Percentiles rank a stretch among this genome's conserved stretches.
These are phyloP conservation scores for Heterodera schachtii DNA, from an alignment of 1,140 invertebrate genomes.

Conservation along the genomic window DNA sequence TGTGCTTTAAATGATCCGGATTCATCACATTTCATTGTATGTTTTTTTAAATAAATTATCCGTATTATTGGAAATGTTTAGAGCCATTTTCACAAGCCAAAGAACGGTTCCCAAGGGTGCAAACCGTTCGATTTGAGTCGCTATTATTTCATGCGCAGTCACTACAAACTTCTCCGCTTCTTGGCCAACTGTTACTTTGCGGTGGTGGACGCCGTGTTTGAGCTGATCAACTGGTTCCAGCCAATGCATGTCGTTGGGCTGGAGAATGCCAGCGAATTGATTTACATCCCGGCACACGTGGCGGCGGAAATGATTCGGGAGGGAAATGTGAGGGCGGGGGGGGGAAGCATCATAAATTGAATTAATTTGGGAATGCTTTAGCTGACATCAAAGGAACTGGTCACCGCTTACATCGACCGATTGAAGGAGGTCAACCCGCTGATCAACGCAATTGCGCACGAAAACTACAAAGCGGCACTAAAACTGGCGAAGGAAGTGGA, in stretches of 20 bases:
- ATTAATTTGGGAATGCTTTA: conserved; percentile 61
- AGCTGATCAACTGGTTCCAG: not conserved
- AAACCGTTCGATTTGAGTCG: not conserved
- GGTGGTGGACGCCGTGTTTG: conserved; percentile 31
- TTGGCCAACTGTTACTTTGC: conserved; percentile 35
- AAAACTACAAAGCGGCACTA: conserved; percentile 52
- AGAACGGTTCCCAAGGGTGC: not conserved
- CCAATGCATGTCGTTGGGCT: not conserved
- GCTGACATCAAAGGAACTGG: conserved; percentile 73
- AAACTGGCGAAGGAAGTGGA: conserved; percentile 47
- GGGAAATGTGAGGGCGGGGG: conserved; percentile 20
- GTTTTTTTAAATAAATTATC: too few species aligned
- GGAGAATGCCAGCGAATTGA: conserved; percentile 38
- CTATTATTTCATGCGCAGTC: conserved; percentile 4
- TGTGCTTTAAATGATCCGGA: too few species aligned
- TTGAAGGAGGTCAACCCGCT: conserved; percentile 51
- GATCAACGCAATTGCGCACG: conserved; percentile 56
- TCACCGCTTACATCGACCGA: conserved; percentile 53
- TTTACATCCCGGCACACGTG: conserved; percentile 48
- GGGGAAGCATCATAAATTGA: not conserved
- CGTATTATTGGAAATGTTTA: too few species aligned
- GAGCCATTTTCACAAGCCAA: too few species aligned
- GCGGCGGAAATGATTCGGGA: conserved; percentile 53
- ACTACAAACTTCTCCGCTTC: conserved; percentile 25
- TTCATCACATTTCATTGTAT: too few species aligned